Conservation (phyloP, 1,140 invertebrate genomes). For the Cotesia glomerata region DNA sequence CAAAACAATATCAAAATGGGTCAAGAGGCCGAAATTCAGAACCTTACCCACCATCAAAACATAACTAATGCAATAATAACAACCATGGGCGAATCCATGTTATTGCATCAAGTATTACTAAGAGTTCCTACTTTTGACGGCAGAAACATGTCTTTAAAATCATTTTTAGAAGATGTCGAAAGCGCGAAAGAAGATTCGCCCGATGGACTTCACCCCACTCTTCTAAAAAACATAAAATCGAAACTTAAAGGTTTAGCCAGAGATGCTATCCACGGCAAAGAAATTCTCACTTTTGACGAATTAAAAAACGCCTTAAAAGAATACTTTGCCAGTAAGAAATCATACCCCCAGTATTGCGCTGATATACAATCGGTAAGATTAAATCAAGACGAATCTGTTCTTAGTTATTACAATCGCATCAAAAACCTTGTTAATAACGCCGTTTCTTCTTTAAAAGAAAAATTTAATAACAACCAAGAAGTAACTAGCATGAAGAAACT, state of each 20-base stretch:
- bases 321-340: neutral
- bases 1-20: too few relatives aligned
- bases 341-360: conserved; percentile 1
- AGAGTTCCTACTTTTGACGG: conserved; percentile 10
- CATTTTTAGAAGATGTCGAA: conserved; percentile 22
- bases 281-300: neutral
- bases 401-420: conserved; percentile 8
- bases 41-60: conserved; percentile 6
- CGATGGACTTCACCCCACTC: neutral
- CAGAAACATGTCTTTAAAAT: conserved; percentile 21
- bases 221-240: conserved; percentile 1
- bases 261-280: conserved; percentile 14
- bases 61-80: conserved; percentile 21
- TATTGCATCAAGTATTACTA: conserved; percentile 9
- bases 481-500: neutral
- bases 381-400: conserved; percentile 4
- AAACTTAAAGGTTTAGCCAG: conserved; percentile 19
- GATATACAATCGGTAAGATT: conserved; percentile 18
- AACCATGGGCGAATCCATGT: conserved; percentile 10
- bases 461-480: neutral
- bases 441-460: neutral
- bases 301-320: conserved; percentile 10
- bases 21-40: neutral
- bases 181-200: neutral
- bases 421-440: conserved; percentile 5